Base-by-base conservation (phyloP, 2,113 vertebrate genomes). In the Ciconia boyciana region DNA sequence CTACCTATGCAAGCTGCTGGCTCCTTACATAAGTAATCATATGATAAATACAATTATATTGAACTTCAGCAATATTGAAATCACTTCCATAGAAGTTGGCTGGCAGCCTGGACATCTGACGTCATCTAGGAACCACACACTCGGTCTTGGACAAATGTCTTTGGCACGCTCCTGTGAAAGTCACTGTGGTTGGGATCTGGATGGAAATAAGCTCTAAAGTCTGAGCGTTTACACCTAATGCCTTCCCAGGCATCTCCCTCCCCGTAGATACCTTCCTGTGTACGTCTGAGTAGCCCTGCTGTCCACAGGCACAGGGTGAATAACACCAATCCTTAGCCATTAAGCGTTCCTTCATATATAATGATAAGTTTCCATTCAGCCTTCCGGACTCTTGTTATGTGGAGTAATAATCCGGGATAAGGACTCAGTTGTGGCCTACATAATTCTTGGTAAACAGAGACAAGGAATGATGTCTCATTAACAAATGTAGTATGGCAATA, bases 11-110 rank as follows among this genome's bases (percentile, higher is more conserved):
- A 46, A 85, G 57, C 84, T 87, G 58, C 82, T 86, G 82, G 62
- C 75, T 87, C 49, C 66, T 94, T 93, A 83, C 58, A 49, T 93
- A 88, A 96, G 61, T 87, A 80, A 90, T 93, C 71, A 43, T 69
- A 49, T 77, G 92, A 93, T 87, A 90, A 93, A 90, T 92, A 82
- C 75, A 92, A 83, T 96, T 85, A 93, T 71, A 76, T 12, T 83
- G 82, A 85, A 92, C 66, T 94, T 85, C 69, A 95, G 88, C 90
- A 88, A 34, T 69, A 90, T 44, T 94, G 87, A 69, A 94, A 70
- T 94, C 28, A 16, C 85, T 95, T 96, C 92, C 92, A 95, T 85
- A 91, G 93, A 93, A 90, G 49, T 16, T 97, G 94, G 93, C 94
- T 74, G 54, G 1, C 66, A 94, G 92, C 96, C 96, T 46, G 3